Base-by-base conservation (phyloP, 2,888 invertebrate species). In the Phania funesta region DNA sequence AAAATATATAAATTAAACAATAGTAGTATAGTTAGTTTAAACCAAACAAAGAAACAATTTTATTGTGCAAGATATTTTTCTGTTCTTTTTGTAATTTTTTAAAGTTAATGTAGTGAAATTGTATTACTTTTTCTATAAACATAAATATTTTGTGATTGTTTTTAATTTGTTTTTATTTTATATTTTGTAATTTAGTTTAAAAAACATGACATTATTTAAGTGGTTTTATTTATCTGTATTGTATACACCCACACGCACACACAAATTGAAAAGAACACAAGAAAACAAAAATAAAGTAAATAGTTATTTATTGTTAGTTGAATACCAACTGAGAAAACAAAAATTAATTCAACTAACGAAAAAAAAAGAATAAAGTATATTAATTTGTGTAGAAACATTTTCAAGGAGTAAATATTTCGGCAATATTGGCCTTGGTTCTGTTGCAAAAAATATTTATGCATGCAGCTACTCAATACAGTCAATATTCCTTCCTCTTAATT, bases 291-390 rank as follows among this genome's bases (percentile, higher is more conserved):
- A 56, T 56, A 26, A 78, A 73, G 20, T 54, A 76, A 73, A 68
- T 77, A 73, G 50, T 44, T 76, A 76, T 80, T 80, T 76, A 80
- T 80, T 76, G 76, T 76, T 76, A 67, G 67, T 70, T n/a, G n/a
- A n/a, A 71, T 26, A 60, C 26, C 67, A 76, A 46, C n/a, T 65
- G 44, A 24, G 32, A n/a, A 38, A 38, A n/a, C 1, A 46, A 44
- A 60, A 60, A 32, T 6, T 8, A 48, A 38, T 35, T 41, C 5
- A 52, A 38, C 16, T 50, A 24, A 50, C 16, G 1, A 60, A 32
- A 29, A 24, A 26, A 26, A n/a, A n/a, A n/a, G n/a, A 26, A 26
- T 26, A 26, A 26, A 26, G 26, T 5, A 26, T 26, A 26, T 26
- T 26, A 26, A 5, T 35, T 38, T 11, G n/a, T 38, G 4, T 38